These are phyloP conservation scores for Ooceraea biroi DNA, from an alignment of 1,140 invertebrate species.

Conservation along the genomic window DNA sequence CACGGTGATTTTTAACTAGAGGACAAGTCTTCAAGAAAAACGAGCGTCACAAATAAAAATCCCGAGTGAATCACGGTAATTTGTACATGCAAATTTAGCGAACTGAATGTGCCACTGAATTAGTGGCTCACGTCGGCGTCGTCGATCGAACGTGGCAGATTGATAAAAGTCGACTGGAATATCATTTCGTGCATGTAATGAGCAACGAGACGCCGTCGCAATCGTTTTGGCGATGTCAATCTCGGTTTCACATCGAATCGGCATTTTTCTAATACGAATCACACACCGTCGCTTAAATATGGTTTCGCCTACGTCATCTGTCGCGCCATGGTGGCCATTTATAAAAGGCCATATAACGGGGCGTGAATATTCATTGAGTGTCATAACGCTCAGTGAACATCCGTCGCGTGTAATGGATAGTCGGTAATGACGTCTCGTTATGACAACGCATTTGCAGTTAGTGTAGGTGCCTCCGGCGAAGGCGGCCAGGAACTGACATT, in stretches of 20 bases:
- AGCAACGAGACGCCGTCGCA: no score
- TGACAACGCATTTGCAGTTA: conserved; percentile 61
- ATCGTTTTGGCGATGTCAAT: no score
- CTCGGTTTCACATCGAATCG: neutral
- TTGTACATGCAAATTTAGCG: no score
- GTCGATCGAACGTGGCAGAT: no score
- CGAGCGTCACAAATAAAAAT: no score
- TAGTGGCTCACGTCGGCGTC: no score
- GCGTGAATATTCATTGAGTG: conserved; percentile 64
- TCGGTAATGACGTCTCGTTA: conserved; percentile 65
- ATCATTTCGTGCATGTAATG: no score
- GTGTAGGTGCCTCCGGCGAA: conserved; percentile 42
- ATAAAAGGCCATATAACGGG: conserved; percentile 48
- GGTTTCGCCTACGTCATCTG: conserved; percentile 52
- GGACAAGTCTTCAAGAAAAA: no score
- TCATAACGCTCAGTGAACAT: conserved; percentile 65
- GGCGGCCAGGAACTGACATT: conserved; percentile 57
- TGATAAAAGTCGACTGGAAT: no score
- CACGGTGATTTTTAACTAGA: conserved; percentile 7
- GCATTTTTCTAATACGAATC: conserved; percentile 4
- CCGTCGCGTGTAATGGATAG: conserved; percentile 60
- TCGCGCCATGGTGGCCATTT: conserved; percentile 28
- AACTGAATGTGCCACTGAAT: no score
- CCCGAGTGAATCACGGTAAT: no score
- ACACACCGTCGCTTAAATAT: conserved; percentile 32